Percentiles rank a stretch among this genome's conserved stretches.
phyloP scores from a whole-genome alignment of 2,888 invertebrate genomes.

The Andrena minutula region DNA sequence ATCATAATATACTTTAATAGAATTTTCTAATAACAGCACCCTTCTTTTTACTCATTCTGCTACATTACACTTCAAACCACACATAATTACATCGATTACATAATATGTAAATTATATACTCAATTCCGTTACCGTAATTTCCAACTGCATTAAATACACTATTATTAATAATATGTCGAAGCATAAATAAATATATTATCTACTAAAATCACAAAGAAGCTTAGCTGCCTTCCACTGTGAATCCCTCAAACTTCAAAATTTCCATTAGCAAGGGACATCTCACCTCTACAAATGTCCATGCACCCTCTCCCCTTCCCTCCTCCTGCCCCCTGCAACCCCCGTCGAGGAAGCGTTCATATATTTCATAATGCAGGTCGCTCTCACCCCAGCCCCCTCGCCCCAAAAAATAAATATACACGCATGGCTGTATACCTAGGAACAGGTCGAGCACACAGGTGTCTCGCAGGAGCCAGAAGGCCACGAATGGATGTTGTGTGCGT shows the following conservation, averaged over 20 bases:
- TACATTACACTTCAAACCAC: too few relatives aligned
- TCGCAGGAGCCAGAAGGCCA: constrained; percentile 71
- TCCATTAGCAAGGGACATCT: constrained; percentile 21
- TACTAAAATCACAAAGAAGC: too few relatives aligned
- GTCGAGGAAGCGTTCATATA: constrained; percentile 65
- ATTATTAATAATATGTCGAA: too few relatives aligned
- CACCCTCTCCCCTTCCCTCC: not conserved
- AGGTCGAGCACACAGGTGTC: constrained; percentile 80
- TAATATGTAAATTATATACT: too few relatives aligned
- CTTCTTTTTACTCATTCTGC: too few relatives aligned
- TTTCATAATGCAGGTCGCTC: constrained; percentile 71
- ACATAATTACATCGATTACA: too few relatives aligned
- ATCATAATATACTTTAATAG: too few relatives aligned
- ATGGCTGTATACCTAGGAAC: constrained; percentile 38
- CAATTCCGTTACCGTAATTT: too few relatives aligned
- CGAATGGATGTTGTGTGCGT: constrained; percentile 55
- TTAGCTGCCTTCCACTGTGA: not conserved
- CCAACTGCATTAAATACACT: too few relatives aligned
- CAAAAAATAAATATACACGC: constrained; percentile 73
- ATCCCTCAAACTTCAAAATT: constrained; percentile 11
- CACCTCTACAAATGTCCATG: constrained; percentile 2
- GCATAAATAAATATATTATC: too few relatives aligned
- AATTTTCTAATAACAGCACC: too few relatives aligned
- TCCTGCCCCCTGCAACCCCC: constrained; percentile 11
- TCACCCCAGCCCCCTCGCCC: constrained; percentile 24